Evolutionary conservation across 1,140 invertebrate genomes (phyloP).

Genomic region (Rhagoletis pomonella): DNA sequence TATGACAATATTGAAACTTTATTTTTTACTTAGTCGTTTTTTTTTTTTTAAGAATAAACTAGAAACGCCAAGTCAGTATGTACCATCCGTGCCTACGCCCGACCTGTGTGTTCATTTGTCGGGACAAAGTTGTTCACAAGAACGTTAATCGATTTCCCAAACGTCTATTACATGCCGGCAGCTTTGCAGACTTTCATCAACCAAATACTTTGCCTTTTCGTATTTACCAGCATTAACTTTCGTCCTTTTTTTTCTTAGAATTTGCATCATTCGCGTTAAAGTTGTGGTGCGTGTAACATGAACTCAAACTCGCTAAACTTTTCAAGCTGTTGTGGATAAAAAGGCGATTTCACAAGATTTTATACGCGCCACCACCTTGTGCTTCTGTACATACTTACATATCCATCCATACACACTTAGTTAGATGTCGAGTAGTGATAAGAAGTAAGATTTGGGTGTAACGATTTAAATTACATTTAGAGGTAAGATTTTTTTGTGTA

Average conservation of each 20-base stretch:
- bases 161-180: constrained; percentile 31
- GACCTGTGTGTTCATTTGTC: background rate
- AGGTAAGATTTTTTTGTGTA: background rate
- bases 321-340: constrained; percentile 24
- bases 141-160: constrained; percentile 44
- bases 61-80: background rate
- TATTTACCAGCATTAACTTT: background rate
- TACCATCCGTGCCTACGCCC: background rate
- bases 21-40: background rate
- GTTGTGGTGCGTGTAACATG: constrained; percentile 1
- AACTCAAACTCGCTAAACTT: constrained; percentile 19
- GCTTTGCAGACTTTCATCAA: constrained; percentile 19
- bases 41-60: background rate
- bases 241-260: background rate
- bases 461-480: constrained; percentile 48
- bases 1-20: constrained; percentile 44
- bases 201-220: background rate
- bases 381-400: background rate
- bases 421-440: background rate
- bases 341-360: background rate
- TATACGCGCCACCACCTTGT: too few relatives aligned
- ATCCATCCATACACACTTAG: background rate
- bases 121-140: constrained; percentile 15
- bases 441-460: background rate
- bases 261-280: constrained; percentile 8